Evolutionary conservation across 1,140 invertebrate species (phyloP).

Genomic region (Tribolium castaneum): DNA sequence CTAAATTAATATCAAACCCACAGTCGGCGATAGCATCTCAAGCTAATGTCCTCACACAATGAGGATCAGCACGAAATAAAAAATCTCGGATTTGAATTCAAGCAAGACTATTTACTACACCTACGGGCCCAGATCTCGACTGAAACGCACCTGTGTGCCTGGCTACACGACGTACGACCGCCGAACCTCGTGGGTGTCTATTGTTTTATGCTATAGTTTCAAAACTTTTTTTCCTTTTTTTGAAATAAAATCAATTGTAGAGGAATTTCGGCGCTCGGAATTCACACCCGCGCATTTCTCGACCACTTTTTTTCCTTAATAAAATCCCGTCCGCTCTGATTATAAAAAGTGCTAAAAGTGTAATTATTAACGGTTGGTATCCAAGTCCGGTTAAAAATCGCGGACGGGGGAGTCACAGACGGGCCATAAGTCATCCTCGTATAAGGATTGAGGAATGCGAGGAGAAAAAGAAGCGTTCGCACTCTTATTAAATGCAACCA

Average conservation of each 20-base stretch:
- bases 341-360: neutral
- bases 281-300: conserved; percentile 43
- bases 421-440: conserved; percentile 15
- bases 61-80: conserved; percentile 59
- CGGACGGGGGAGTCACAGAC: conserved; percentile 18
- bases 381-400: neutral
- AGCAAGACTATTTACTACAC: conserved; percentile 61
- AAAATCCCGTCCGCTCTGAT: neutral
- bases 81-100: conserved; percentile 59
- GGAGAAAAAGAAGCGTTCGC: conserved; percentile 30
- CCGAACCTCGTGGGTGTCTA: conserved; percentile 55
- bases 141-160: conserved; percentile 55
- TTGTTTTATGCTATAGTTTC: conserved; percentile 57
- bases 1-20: conserved; percentile 62
- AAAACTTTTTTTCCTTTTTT: conserved; percentile 49
- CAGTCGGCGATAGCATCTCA: conserved; percentile 58
- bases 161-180: conserved; percentile 34
- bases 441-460: conserved; percentile 42
- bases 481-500: conserved; percentile 48
- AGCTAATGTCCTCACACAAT: conserved; percentile 62
- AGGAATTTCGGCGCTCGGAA: conserved; percentile 44
- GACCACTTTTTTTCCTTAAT: neutral
- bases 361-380: too few species aligned
- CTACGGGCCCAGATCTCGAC: conserved; percentile 51
- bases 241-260: conserved; percentile 57